Conservation (phyloP, 2,113 vertebrate genomes). For the Chrysochloris asiatica region DNA sequence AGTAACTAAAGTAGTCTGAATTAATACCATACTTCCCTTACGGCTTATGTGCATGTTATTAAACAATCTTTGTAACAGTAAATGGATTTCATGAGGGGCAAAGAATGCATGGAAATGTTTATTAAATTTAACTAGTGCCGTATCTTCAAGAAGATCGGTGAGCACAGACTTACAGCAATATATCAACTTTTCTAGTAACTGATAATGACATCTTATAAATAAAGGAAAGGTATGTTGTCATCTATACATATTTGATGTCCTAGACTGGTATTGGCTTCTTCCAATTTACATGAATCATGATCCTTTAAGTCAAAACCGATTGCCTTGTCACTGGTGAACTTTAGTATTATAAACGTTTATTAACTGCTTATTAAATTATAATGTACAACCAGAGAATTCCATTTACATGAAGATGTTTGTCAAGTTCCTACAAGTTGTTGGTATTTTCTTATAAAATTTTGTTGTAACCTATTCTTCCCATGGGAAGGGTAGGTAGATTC, state of each 20-base stretch:
- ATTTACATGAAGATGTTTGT: not conserved
- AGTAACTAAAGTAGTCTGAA: conserved; percentile 45
- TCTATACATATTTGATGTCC: not conserved
- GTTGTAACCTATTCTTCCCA: not conserved
- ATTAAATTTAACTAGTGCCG: not conserved
- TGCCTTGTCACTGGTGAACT: not conserved
- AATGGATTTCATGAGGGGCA: not conserved
- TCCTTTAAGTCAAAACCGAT: conserved; percentile 30
- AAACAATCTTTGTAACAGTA: conserved; percentile 19
- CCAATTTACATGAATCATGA: not conserved
- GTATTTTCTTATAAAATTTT: conserved; percentile 49
- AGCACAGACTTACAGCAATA: not conserved
- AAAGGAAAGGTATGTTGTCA: not conserved
- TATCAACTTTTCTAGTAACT: not conserved
- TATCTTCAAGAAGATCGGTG: not conserved
- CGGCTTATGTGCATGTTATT: not conserved
- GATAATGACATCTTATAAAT: not conserved
- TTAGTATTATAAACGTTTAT: conserved; percentile 38
- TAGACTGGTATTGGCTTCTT: not conserved
- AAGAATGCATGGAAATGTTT: not conserved
- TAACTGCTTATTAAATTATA: conserved; percentile 32
- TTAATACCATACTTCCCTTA: conserved; percentile 37
- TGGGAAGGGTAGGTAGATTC: not conserved
- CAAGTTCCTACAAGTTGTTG: conserved; percentile 38
- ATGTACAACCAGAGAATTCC: not conserved